Percentiles rank a stretch among this genome's conserved stretches.
These are phyloP conservation scores for Dicerorhinus sumatrensis DNA, from an alignment of 2,113 vertebrate genomes.

Conservation along the genomic window DNA sequence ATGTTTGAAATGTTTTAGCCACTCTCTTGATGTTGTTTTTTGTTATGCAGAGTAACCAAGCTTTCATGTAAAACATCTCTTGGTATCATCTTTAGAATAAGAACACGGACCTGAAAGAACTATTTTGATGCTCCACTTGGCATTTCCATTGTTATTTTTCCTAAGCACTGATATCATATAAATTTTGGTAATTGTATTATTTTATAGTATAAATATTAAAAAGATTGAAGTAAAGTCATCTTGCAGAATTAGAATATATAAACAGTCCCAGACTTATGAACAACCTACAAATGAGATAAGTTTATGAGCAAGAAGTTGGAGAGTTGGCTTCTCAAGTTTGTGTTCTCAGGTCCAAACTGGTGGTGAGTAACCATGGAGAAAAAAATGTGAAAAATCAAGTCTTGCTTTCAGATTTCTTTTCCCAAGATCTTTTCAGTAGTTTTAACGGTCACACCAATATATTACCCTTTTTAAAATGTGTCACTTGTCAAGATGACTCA, in stretches of 20 bases:
- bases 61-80: neutral
- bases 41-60: neutral
- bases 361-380: neutral
- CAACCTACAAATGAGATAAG: neutral
- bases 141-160: conserved; percentile 22
- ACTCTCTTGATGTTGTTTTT: neutral
- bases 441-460: neutral
- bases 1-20: conserved; percentile 7
- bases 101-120: neutral
- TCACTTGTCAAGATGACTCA: neutral
- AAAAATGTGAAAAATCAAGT: neutral
- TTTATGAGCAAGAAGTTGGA: neutral
- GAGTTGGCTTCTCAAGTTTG: neutral
- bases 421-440: neutral
- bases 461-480: neutral
- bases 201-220: neutral
- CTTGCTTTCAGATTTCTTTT: neutral
- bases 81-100: neutral
- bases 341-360: neutral
- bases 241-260: neutral
- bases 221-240: neutral
- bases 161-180: neutral
- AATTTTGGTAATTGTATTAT: neutral
- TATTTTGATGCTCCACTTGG: neutral
- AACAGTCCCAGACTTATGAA: neutral